Conservation (phyloP, 2,797 vertebrate genomes). For the Anguilla marmorata region DNA sequence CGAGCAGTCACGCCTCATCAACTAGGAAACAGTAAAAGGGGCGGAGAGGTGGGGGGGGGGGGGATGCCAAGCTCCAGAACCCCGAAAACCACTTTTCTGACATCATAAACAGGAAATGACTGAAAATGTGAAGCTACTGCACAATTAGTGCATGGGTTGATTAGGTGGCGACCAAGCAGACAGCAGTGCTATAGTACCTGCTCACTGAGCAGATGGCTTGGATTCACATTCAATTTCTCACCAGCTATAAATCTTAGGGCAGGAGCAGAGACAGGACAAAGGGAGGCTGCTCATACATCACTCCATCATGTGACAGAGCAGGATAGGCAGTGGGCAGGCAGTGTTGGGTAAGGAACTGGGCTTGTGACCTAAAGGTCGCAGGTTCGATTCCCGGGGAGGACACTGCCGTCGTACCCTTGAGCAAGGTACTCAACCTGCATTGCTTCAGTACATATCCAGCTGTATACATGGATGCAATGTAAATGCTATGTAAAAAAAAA, state of each 20-base stretch:
- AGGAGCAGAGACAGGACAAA: not conserved
- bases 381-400: no score
- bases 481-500: no score
- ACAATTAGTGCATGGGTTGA: not conserved
- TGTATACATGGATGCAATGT: no score
- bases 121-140: not conserved
- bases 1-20: conserved; percentile 35
- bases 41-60: not conserved
- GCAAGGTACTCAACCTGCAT: no score
- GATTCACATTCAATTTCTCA: not conserved
- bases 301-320: conserved; percentile 35
- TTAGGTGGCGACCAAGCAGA: not conserved
- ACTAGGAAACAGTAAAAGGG: conserved; percentile 14
- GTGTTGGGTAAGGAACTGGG: no score
- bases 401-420: no score
- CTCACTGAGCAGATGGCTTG: not conserved
- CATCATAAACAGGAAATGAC: not conserved
- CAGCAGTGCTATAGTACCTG: not conserved
- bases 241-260: not conserved
- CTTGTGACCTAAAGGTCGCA: no score
- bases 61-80: not conserved
- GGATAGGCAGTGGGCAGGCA: no score
- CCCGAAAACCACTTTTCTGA: not conserved
- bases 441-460: no score
- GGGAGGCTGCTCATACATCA: conserved; percentile 11